Evolutionary conservation across 2,888 invertebrate species (phyloP).

Genomic region (Plemyria rubiginata): DNA sequence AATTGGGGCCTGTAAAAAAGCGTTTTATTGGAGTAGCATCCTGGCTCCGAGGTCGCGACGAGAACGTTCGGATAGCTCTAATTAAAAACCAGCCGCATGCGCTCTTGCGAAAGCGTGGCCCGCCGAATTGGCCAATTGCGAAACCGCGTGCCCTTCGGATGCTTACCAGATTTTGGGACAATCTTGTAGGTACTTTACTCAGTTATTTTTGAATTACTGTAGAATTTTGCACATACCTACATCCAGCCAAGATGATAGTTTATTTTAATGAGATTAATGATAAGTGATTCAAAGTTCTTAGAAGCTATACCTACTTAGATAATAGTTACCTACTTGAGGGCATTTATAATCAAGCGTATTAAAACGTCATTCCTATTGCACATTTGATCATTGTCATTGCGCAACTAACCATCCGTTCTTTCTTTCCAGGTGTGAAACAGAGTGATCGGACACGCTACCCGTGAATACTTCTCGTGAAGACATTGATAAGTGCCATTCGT

Average conservation of each 20-base stretch:
- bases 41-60: slow-evolving; percentile 78
- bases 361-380: slow-evolving; percentile 6
- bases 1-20: slow-evolving; percentile 82
- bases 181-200: slow-evolving; percentile 23
- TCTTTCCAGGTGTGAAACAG: slow-evolving; percentile 62
- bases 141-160: slow-evolving; percentile 65
- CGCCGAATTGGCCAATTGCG: slow-evolving; percentile 58
- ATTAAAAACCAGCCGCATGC: slow-evolving; percentile 75
- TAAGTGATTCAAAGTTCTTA: slow-evolving; percentile 18
- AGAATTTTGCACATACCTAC: slow-evolving; percentile 25
- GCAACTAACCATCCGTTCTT: slow-evolving; percentile 42
- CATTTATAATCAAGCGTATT: slow-evolving; percentile 13
- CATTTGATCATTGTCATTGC: slow-evolving; percentile 18
- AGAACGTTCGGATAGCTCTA: slow-evolving; percentile 69
- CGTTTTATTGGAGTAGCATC: slow-evolving; percentile 81
- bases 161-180: slow-evolving; percentile 47
- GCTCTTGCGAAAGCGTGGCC: slow-evolving; percentile 71
- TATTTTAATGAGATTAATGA: slow-evolving; percentile 24
- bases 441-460: slow-evolving; percentile 63
- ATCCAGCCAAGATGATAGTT: slow-evolving; percentile 25
- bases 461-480: slow-evolving; percentile 77
- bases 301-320: slow-evolving; percentile 8
- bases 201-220: slow-evolving; percentile 39
- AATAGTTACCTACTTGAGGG: not conserved
- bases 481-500: slow-evolving; percentile 80